phyloP scores from a whole-genome alignment of 1,140 invertebrate species.

The Drosophila trapezifrons region DNA sequence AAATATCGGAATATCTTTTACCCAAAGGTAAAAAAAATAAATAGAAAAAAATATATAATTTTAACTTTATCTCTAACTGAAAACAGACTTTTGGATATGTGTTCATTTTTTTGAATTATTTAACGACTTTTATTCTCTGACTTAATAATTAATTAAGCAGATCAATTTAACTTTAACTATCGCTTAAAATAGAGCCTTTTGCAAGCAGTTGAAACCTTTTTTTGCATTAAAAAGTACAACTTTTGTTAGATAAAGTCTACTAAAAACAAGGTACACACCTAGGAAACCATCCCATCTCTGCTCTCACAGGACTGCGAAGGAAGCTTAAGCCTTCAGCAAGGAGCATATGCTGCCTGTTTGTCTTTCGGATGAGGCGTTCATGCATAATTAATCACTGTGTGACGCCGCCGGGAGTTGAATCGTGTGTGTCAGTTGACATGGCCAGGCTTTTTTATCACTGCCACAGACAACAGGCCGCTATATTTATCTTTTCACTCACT shows the following conservation, averaged over 20 bases:
- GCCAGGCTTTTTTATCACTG: conserved; percentile 72
- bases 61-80: no score
- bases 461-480: conserved; percentile 49
- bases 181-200: no score
- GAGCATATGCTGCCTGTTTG: conserved; percentile 72
- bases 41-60: no score
- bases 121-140: no score
- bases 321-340: conserved; percentile 48
- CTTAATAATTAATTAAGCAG: no score
- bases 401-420: conserved; percentile 48
- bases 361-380: conserved; percentile 63
- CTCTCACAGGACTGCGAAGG: conserved; percentile 3
- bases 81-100: no score
- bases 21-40: no score
- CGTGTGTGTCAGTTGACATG: conserved; percentile 67
- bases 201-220: no score
- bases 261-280: conserved; percentile 1
- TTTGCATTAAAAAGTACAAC: neutral
- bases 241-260: neutral
- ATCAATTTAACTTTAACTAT: no score
- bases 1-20: no score
- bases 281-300: conserved; percentile 3
- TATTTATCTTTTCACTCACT: conserved; percentile 70
- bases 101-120: no score
- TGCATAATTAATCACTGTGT: conserved; percentile 78